Evolutionary conservation across 2,888 invertebrate species (phyloP), one percentile per base, ranked within the genome.

Genomic region (Agelastica alni): DNA sequence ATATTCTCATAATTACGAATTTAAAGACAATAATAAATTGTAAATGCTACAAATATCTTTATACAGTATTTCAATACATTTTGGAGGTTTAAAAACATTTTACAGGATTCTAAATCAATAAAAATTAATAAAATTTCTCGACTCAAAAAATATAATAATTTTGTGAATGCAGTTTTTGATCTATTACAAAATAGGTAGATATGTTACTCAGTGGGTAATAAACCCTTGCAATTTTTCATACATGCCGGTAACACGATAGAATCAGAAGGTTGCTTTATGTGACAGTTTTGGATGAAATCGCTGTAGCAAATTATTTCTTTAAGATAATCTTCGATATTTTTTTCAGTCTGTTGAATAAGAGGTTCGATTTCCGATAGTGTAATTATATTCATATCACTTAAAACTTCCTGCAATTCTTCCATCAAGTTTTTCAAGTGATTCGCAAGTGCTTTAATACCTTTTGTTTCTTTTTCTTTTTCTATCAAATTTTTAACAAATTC

Each of bases 251-350:
- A 5, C n/a, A n/a, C 26, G 3, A 4, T 14, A 22, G 20, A 4
- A 9, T 43, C 26, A n/a, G 36, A 34, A 31, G 48, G 41, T 9
- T 13, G 16, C 17, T 47, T 26, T 14, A 37, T 28, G 16, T 30
- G 28, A 32, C 49, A 49, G 32, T 49, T 31, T 4, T 22, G 9
- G n/a, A 49, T n/a, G 42, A 20, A 49, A 17, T 20, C 7, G 2
- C 1, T n/a, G 4, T 22, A 41, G 32, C 49, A 49, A 14, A n/a
- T 13, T 1, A 18, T 41, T 32, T 41, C 16, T 10, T 14, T 32
- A n/a, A 12, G 4, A 16, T 49, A 41, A 6, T 41, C 14, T n/a
- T 41, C 22, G 12, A 49, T 49, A 12, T 49, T 32, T 2, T 14
- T 22, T 42, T 49, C 49, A 4, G 18, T 14, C 6, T 30, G 22